Percentiles rank a stretch among this genome's conserved stretches.
These are phyloP conservation scores for Scotopteryx bipunctaria DNA, from an alignment of 2,888 invertebrate species.

Conservation along the genomic window DNA sequence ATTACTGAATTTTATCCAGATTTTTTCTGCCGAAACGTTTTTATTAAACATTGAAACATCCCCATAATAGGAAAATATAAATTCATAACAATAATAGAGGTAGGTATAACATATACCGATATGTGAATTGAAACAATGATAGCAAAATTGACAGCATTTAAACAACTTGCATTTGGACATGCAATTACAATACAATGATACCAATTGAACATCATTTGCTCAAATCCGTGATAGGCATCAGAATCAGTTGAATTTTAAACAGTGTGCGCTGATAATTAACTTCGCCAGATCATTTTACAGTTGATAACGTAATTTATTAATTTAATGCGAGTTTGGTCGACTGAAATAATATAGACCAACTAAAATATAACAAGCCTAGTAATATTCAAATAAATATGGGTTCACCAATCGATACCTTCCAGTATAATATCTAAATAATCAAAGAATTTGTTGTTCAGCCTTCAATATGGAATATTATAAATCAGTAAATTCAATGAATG, in stretches of 20 bases:
- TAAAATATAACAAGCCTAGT: too few species aligned
- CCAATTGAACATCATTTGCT: conserved; percentile 29
- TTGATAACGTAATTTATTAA: conserved; percentile 14
- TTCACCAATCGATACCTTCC: too few species aligned
- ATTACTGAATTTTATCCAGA: too few species aligned
- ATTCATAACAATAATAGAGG: not conserved
- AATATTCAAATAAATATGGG: not conserved
- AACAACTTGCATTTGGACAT: conserved; percentile 14
- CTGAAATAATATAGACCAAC: not conserved
- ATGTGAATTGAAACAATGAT: conserved; percentile 7
- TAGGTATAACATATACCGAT: too few species aligned
- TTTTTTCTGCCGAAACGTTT: too few species aligned
- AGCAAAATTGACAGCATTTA: conserved; percentile 3
- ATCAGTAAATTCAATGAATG: too few species aligned
- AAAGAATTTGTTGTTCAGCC: too few species aligned
- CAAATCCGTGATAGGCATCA: conserved; percentile 23
- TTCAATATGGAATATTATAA: too few species aligned
- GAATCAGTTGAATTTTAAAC: conserved; percentile 25
- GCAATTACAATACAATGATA: conserved; percentile 30
- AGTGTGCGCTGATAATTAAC: conserved; percentile 21
- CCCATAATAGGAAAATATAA: not conserved
- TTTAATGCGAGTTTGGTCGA: not conserved
- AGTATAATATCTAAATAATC: too few species aligned
- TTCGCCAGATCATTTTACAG: conserved; percentile 15
- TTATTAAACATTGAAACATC: too few species aligned